Percentiles rank a stretch among this genome's conserved stretches.
phyloP scores from a whole-genome alignment of 1,140 invertebrate genomes.

The Drosophila nebulosa region DNA sequence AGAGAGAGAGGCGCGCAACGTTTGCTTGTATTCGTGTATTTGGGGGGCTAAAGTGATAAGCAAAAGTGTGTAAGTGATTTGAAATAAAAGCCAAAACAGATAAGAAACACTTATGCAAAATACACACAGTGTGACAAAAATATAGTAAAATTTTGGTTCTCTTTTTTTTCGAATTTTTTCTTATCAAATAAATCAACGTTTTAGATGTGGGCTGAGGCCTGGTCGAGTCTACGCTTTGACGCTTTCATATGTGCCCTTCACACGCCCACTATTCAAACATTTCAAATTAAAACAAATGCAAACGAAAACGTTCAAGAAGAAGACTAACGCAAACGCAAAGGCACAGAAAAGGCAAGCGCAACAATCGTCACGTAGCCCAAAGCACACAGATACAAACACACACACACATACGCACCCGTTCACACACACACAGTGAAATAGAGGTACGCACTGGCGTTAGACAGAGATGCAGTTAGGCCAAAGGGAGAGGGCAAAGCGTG shows the following conservation, averaged over 20 bases:
- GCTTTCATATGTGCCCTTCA: constrained; percentile 48
- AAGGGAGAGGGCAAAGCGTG: constrained; percentile 16
- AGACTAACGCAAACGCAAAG: constrained; percentile 14
- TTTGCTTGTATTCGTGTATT: not conserved
- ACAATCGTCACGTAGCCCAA: constrained; percentile 68
- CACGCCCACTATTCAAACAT: constrained; percentile 12
- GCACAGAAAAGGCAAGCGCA: constrained; percentile 64
- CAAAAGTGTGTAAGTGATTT: constrained; percentile 20
- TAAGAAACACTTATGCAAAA: constrained; percentile 14
- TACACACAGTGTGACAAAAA: constrained; percentile 17
- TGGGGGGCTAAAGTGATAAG: constrained; percentile 37
- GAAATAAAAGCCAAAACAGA: not conserved
- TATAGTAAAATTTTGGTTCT: not conserved
- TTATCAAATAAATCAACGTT: constrained; percentile 18
- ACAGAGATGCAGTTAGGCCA: constrained; percentile 11
- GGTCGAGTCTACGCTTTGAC: constrained; percentile 21
- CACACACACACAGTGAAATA: constrained; percentile 14
- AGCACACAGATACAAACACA: constrained; percentile 22
- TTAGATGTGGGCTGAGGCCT: not conserved
- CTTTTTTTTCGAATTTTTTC: constrained; percentile 12
- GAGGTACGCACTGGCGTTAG: constrained; percentile 16
- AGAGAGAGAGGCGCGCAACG: constrained; percentile 1
- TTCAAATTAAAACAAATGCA: constrained; percentile 23
- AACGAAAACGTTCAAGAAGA: constrained; percentile 33
- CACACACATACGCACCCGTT: constrained; percentile 14